Percentiles rank a stretch among this genome's conserved stretches.
These are phyloP conservation scores for Oophaga sylvatica DNA, from an alignment of 2,797 vertebrate species.

Conservation along the genomic window DNA sequence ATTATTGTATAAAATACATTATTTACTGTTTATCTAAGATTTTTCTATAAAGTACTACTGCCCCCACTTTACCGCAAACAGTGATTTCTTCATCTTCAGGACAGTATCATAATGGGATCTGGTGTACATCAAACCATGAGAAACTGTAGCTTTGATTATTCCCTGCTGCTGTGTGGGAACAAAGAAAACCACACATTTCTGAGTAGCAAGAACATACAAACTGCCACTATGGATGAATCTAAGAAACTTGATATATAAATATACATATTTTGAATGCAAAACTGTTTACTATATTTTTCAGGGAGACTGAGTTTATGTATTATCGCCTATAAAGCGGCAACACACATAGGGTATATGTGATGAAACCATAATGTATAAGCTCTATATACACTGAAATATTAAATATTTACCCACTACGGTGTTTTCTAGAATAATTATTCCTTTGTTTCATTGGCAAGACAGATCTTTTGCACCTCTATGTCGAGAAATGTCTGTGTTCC, in stretches of 20 bases:
- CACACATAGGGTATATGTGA: neutral
- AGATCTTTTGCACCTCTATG: no score
- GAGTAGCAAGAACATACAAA: neutral
- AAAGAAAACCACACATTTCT: neutral
- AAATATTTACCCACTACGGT: no score
- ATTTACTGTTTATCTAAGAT: neutral
- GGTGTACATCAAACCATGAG: neutral
- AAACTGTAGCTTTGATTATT: neutral
- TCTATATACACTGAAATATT: no score
- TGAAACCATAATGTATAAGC: neutral
- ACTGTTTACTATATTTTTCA: neutral
- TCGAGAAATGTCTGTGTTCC: no score
- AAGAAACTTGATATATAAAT: neutral
- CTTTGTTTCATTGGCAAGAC: no score
- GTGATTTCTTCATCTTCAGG: conserved; percentile 12
- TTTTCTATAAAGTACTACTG: neutral
- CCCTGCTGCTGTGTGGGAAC: neutral
- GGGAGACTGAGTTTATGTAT: neutral
- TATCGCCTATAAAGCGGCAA: neutral
- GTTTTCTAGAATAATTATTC: no score
- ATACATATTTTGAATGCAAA: neutral
- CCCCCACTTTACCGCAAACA: neutral
- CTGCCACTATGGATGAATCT: neutral
- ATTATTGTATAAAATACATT: neutral
- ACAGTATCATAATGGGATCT: conserved; percentile 15